phyloP scores from a whole-genome alignment of 2,797 vertebrate species.

The Lutra lutra region DNA sequence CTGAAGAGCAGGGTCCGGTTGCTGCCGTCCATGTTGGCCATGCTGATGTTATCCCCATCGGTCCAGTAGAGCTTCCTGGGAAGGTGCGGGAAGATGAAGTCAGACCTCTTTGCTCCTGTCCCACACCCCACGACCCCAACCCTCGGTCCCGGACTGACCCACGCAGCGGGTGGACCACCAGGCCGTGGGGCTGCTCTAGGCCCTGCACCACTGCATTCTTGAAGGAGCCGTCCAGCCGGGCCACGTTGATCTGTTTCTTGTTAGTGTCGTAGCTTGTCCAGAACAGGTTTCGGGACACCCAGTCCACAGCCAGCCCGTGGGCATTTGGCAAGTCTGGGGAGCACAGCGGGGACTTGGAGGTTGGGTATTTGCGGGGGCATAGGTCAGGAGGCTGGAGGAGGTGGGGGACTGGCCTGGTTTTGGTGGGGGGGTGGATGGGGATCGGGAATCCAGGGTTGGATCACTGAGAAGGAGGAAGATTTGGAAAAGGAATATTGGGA shows the following conservation, averaged over 20 bases:
- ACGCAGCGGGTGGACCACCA: slow-evolving; percentile 93
- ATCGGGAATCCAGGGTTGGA: neutral
- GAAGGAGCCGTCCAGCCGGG: slow-evolving; percentile 96
- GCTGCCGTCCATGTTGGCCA: slow-evolving; percentile 97
- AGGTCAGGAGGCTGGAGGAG: neutral
- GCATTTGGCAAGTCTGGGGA: slow-evolving; percentile 95
- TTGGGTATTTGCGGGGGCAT: neutral
- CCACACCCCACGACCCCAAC: accelerated
- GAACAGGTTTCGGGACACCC: slow-evolving; percentile 98
- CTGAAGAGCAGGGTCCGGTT: slow-evolving; percentile 92
- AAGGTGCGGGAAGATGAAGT: neutral
- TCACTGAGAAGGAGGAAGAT: neutral
- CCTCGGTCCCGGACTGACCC: slow-evolving; percentile 88
- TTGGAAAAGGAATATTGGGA: neutral
- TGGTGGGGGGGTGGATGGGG: accelerated
- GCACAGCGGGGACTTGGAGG: neutral
- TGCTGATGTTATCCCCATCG: slow-evolving; percentile 96
- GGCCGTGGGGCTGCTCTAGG: slow-evolving; percentile 95
- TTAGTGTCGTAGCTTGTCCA: slow-evolving; percentile 98
- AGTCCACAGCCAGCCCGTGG: slow-evolving; percentile 96
- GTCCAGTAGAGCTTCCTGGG: slow-evolving; percentile 97
- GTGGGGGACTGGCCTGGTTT: neutral
- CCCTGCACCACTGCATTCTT: slow-evolving; percentile 97
- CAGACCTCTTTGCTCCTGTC: neutral
- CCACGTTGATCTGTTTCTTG: slow-evolving; percentile 98